Percentiles rank a stretch among this genome's conserved stretches.
Evolutionary conservation across 2,797 vertebrate species (phyloP).

Genomic region (Alectoris magna): DNA sequence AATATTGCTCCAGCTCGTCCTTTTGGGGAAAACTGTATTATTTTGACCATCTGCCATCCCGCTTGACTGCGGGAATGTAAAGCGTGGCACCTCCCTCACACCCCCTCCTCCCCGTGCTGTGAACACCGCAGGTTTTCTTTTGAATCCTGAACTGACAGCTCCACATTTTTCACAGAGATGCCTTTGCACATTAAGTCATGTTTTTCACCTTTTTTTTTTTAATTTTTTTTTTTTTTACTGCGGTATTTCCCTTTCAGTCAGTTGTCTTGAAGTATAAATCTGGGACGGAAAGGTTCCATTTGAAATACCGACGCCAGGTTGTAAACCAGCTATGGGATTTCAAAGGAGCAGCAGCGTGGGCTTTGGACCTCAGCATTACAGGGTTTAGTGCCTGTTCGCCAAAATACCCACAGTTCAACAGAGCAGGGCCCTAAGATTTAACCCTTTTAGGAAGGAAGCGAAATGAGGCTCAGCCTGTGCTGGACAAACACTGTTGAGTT

Average conservation of each 20-base stretch:
- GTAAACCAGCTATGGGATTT: background rate
- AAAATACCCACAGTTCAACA: rapidly evolving
- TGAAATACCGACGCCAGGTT: background rate
- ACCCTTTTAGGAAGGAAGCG: background rate
- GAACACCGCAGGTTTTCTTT: conserved; percentile 35
- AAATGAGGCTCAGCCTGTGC: background rate
- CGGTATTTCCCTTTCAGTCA: background rate
- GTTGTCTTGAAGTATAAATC: background rate
- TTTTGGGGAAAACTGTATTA: conserved; percentile 81
- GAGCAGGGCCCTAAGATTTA: background rate
- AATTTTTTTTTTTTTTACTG: background rate
- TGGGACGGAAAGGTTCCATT: background rate
- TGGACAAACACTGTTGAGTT: background rate
- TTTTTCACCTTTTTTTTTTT: conserved; percentile 5
- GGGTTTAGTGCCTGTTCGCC: rapidly evolving
- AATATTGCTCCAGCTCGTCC: conserved; percentile 68
- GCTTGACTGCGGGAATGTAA: conserved; percentile 85
- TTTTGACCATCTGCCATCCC: conserved; percentile 87
- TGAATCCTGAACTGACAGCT: conserved; percentile 44
- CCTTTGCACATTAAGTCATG: conserved; percentile 12
- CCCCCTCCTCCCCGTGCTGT: background rate
- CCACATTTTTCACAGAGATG: conserved; percentile 30
- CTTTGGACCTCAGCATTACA: background rate
- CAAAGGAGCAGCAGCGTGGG: background rate
- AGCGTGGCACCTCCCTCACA: conserved; percentile 61